Evolutionary conservation across 2,113 vertebrate species (phyloP), one percentile per base, ranked within the genome.

Genomic region (Megaleporinus macrocephalus): DNA sequence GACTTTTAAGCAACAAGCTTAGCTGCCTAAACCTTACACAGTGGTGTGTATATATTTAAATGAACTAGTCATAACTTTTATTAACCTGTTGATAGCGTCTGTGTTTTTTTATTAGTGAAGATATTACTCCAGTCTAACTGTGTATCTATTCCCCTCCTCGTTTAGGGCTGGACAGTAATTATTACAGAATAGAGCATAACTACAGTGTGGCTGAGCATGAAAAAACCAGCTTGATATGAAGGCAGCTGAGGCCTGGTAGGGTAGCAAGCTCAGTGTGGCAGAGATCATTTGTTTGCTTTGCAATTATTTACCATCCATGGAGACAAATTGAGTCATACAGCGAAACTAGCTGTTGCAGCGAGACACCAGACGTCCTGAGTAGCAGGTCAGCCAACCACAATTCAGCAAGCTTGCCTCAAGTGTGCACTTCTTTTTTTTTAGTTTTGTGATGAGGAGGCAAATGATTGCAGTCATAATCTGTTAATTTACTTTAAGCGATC

Each of bases 231-330:
- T 86, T 29, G 79, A 88, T 79, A 86, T 89, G 83, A 85, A 68
- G 85, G 86, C 87, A 90, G 85, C 85, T 29, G 80, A 41, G 1
- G 91, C 86, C 89, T 92, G 55, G 14, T 85, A 91, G 85, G 90
- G 95, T 94, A 93, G 90, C 86, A 90, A 88, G 92, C 89, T 93
- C 95, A 95, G 93, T 92, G 95, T 96, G 94, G 93, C 93, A 92
- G 90, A 89, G 87, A 90, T 96, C 94, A 97, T 96, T 95, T 96
- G 96, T 97, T 97, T 96, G 95, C 95, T 97, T 96, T 96, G 94
- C 95, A 93, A 96, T 97, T 97, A 95, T 96, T 95, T 97, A 96
- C 93, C 90, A 80, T 96, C 95, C 95, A 94, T 95, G 95, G 95
- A 97, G 95, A 97, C 95, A 95, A 96, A 97, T 95, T 94, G 95